phyloP scores from a whole-genome alignment of 1,140 invertebrate species.

The Saccostrea cuccullata region DNA sequence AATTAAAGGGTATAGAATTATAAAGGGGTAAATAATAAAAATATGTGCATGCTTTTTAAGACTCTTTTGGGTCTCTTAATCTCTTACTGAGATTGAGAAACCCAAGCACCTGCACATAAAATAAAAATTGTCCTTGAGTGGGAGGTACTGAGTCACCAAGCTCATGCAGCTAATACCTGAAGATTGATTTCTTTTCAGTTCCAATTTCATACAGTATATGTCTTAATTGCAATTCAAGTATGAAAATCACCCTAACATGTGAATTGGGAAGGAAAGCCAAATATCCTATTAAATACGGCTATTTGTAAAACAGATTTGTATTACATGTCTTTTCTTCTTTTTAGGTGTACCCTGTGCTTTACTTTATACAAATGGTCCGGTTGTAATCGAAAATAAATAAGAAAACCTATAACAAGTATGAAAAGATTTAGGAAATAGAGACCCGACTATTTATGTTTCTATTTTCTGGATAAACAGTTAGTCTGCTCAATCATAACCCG shows the following conservation, averaged over 20 bases:
- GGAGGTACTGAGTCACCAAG: too few species aligned
- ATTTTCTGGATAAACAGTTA: not conserved
- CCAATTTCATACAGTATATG: too few species aligned
- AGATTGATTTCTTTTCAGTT: too few species aligned
- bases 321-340: not conserved
- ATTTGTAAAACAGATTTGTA: not conserved
- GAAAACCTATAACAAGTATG: not conserved
- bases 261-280: not conserved
- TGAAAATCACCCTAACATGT: not conserved
- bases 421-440: not conserved
- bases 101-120: too few species aligned
- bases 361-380: not conserved
- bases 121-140: too few species aligned
- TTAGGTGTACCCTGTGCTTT: not conserved
- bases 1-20: too few species aligned
- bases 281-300: not conserved
- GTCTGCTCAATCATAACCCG: not conserved
- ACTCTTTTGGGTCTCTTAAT: too few species aligned
- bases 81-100: too few species aligned
- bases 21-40: too few species aligned
- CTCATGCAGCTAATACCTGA: too few species aligned
- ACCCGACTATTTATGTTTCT: not conserved
- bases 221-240: not conserved
- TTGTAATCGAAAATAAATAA: slow-evolving; percentile 24
- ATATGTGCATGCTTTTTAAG: too few species aligned